A percentile compares a stretch with the other conserved stretches of the same genome.
These are phyloP conservation scores for Ischnus inquisitorius DNA, from an alignment of 2,888 invertebrate genomes.

Conservation along the genomic window DNA sequence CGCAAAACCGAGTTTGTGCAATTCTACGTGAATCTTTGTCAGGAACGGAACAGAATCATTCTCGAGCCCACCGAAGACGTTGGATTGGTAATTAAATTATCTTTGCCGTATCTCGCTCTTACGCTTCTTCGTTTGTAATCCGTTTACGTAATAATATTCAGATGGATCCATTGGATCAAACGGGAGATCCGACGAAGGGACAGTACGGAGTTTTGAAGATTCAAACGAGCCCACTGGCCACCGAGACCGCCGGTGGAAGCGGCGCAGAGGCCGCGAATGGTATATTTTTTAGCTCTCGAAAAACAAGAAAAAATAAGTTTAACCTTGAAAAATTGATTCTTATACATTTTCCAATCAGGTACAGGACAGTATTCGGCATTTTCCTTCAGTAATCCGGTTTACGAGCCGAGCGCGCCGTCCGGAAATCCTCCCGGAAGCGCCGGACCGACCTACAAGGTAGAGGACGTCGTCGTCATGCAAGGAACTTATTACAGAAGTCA, in stretches of 20 bases:
- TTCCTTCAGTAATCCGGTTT: conserved; percentile 94
- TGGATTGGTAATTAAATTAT: conserved; percentile 89
- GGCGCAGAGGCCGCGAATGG: conserved; percentile 78
- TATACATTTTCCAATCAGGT: conserved; percentile 75
- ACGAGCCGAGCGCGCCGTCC: conserved; percentile 90
- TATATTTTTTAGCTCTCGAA: conserved; percentile 48
- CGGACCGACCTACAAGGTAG: conserved; percentile 90
- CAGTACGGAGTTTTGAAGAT: conserved; percentile 92
- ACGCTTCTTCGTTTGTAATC: background rate
- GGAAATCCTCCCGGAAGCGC: conserved; percentile 85
- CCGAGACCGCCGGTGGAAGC: conserved; percentile 78
- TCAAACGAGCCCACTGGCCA: conserved; percentile 89
- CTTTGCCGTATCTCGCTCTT: conserved; percentile 20
- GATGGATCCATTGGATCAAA: conserved; percentile 89
- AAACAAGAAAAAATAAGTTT: background rate
- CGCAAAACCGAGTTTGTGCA: conserved; percentile 93
- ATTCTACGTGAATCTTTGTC: conserved; percentile 92
- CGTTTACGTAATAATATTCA: conserved; percentile 76
- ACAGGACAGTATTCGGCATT: conserved; percentile 88
- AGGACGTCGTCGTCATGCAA: conserved; percentile 91
- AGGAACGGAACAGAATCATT: conserved; percentile 92
- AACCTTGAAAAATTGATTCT: background rate
- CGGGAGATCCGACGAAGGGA: conserved; percentile 85
- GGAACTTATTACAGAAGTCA: conserved; percentile 84
- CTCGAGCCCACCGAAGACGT: conserved; percentile 95